Percentiles rank a stretch among this genome's conserved stretches.
phyloP scores from a whole-genome alignment of 2,888 invertebrate genomes.

The Melieria crassipennis region DNA sequence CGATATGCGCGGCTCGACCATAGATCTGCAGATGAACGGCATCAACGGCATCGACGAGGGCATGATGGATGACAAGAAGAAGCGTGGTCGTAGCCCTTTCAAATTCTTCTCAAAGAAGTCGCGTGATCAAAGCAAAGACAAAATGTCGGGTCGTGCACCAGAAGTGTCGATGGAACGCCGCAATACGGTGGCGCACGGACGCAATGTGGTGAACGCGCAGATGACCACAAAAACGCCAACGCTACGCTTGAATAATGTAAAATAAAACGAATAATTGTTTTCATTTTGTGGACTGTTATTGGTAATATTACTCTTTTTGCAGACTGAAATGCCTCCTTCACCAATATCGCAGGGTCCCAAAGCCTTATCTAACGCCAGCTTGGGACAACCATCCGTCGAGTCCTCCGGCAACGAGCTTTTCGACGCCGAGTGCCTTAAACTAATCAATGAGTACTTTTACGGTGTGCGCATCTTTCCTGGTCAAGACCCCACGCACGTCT shows the following conservation, averaged over 20 bases:
- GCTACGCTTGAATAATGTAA: conserved; percentile 65
- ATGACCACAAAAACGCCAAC: conserved; percentile 67
- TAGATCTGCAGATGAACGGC: conserved; percentile 76
- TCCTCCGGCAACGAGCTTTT: conserved; percentile 87
- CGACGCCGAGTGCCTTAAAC: conserved; percentile 84
- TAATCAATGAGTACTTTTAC: conserved; percentile 98
- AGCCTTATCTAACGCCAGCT: conserved; percentile 72
- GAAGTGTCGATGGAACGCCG: conserved; percentile 62
- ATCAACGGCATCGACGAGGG: conserved; percentile 70
- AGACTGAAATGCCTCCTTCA: conserved; percentile 57
- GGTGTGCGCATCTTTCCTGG: conserved; percentile 70
- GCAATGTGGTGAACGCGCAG: conserved; percentile 66
- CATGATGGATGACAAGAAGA: conserved; percentile 74
- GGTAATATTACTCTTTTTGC: not conserved
- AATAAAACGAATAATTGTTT: conserved; percentile 23
- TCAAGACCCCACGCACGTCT: conserved; percentile 73
- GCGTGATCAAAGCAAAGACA: conserved; percentile 76
- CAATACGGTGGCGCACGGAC: conserved; percentile 66
- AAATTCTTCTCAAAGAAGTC: conserved; percentile 87
- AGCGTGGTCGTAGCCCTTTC: conserved; percentile 90
- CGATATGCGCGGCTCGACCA: conserved; percentile 76
- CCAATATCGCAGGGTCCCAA: conserved; percentile 69
- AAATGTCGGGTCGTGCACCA: conserved; percentile 60
- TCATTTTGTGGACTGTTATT: not conserved
- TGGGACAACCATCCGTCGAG: conserved; percentile 77